Percentiles rank a stretch among this genome's conserved stretches.
Evolutionary conservation across 2,888 invertebrate species (phyloP).

Genomic region (Embidobia sp.): DNA sequence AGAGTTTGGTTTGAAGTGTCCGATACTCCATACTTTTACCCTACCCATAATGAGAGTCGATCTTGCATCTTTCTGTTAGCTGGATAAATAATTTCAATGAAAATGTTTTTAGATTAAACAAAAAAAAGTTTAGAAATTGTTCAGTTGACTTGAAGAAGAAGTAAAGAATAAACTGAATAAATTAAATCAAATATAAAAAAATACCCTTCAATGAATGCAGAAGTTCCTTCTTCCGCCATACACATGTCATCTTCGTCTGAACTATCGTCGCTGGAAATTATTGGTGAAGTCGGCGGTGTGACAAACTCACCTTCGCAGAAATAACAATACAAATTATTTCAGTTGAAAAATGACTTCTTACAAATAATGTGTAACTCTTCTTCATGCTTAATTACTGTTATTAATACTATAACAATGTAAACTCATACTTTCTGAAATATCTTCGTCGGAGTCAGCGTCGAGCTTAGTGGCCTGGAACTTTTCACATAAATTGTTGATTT

Average conservation of each 20-base stretch:
- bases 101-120: no score
- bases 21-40: no score
- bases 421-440: constrained; percentile 46
- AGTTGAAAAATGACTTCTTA: background rate
- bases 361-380: background rate
- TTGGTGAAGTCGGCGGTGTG: constrained; percentile 84
- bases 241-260: constrained; percentile 82
- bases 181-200: background rate
- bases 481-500: constrained; percentile 66
- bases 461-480: constrained; percentile 57
- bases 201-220: constrained; percentile 87
- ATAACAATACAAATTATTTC: background rate
- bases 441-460: constrained; percentile 16
- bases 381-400: constrained; percentile 17
- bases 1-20: no score
- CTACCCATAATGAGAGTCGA: no score
- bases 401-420: constrained; percentile 25
- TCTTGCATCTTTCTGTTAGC: no score
- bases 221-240: constrained; percentile 82
- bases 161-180: constrained; percentile 4
- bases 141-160: background rate
- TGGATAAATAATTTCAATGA: no score
- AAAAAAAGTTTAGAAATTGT: no score
- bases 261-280: constrained; percentile 75
- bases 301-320: constrained; percentile 82